Evolutionary conservation across 2,113 vertebrate genomes (phyloP).

Genomic region (Paramisgurnus dabryanus): DNA sequence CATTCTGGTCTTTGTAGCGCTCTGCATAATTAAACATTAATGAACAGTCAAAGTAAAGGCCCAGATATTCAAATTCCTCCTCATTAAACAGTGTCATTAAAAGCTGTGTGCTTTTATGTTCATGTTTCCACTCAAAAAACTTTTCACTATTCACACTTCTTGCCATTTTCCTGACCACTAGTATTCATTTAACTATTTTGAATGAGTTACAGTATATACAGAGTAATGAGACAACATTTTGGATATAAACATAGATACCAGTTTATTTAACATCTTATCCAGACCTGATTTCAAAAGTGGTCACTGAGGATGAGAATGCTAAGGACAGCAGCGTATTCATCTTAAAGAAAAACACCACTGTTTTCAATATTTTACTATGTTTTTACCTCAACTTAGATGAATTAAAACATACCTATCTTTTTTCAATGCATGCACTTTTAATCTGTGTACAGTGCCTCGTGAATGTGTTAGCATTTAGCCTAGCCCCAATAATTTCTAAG

Average conservation of each 20-base stretch:
- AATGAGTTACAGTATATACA: background rate
- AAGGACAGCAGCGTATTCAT: too few relatives aligned
- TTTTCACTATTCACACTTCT: constrained; percentile 45
- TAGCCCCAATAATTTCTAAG: too few relatives aligned
- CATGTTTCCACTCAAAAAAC: constrained; percentile 53
- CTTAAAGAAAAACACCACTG: too few relatives aligned
- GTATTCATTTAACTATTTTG: background rate
- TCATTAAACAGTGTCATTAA: constrained; percentile 55
- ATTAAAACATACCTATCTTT: too few relatives aligned
- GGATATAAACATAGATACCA: background rate
- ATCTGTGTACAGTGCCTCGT: too few relatives aligned
- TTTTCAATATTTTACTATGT: too few relatives aligned
- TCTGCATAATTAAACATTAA: constrained; percentile 69
- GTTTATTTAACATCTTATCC: background rate
- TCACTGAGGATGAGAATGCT: too few relatives aligned
- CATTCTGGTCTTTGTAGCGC: constrained; percentile 59
- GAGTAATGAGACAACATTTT: background rate
- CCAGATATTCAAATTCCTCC: constrained; percentile 58
- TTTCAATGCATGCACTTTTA: too few relatives aligned
- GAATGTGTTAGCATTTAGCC: too few relatives aligned
- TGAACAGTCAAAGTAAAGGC: constrained; percentile 62
- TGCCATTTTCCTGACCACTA: background rate
- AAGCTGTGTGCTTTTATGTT: constrained; percentile 52
- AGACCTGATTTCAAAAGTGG: background rate
- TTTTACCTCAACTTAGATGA: too few relatives aligned